These are phyloP conservation scores for Nyctibius bracteatus DNA, from an alignment of 2,113 vertebrate genomes.

Conservation along the genomic window DNA sequence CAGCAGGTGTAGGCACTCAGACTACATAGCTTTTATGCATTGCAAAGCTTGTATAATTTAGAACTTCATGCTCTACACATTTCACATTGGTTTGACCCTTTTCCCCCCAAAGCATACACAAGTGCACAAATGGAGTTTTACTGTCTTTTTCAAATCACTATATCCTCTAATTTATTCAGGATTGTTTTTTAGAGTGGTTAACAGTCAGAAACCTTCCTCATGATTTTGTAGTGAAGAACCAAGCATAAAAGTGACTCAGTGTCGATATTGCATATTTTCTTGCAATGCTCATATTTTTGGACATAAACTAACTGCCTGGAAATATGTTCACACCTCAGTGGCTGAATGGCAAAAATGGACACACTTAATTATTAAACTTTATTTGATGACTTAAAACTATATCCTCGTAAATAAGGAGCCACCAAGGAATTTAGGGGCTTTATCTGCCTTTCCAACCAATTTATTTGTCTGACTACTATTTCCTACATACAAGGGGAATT, in stretches of 20 bases:
- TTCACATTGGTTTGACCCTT: conserved; percentile 50
- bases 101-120: neutral
- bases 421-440: fast-evolving
- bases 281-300: neutral
- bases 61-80: neutral
- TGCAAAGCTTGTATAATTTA: conserved; percentile 33
- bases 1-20: neutral
- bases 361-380: neutral
- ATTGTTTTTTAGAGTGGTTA: neutral
- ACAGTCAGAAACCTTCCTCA: neutral
- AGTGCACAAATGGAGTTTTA: neutral
- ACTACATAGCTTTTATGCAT: neutral
- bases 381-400: neutral
- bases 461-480: neutral
- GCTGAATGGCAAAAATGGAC: neutral
- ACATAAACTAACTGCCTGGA: neutral
- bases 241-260: neutral
- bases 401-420: neutral
- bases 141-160: neutral
- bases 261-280: neutral
- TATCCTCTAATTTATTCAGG: conserved; percentile 22
- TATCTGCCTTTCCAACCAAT: neutral
- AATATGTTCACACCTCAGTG: neutral
- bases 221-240: neutral
- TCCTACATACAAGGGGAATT: neutral